phyloP scores from a whole-genome alignment of 1,140 invertebrate species.

The Lepidurus couesii region DNA sequence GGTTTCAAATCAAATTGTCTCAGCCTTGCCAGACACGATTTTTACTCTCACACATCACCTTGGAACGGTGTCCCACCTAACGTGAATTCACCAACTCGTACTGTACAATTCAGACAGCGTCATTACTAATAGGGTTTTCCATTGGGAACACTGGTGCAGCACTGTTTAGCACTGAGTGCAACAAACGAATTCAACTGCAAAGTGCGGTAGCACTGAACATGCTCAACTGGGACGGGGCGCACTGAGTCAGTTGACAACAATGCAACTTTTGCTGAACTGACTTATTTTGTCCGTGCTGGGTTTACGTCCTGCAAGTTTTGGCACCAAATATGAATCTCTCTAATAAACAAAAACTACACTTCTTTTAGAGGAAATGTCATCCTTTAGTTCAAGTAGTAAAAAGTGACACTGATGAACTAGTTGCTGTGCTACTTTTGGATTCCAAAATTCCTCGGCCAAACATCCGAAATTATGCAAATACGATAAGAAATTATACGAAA shows the following conservation, averaged over 20 bases:
- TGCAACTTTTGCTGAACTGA: background rate
- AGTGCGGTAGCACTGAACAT: too few species aligned
- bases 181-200: background rate
- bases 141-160: background rate
- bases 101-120: too few species aligned
- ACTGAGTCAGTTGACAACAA: background rate
- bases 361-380: background rate
- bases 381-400: background rate
- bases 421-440: too few species aligned
- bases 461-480: too few species aligned
- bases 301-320: background rate
- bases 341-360: background rate
- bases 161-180: background rate
- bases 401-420: background rate
- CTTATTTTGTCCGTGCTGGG: too few species aligned
- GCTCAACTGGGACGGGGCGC: background rate
- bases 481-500: too few species aligned
- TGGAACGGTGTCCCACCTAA: too few species aligned
- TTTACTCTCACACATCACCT: too few species aligned
- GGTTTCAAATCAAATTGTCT: too few species aligned
- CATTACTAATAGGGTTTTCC: background rate
- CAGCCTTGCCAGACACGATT: too few species aligned
- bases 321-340: background rate
- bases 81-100: too few species aligned
- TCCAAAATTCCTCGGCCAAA: too few species aligned